These are phyloP conservation scores for Callosobruchus maculatus DNA, from an alignment of 2,888 invertebrate species.

Conservation along the genomic window DNA sequence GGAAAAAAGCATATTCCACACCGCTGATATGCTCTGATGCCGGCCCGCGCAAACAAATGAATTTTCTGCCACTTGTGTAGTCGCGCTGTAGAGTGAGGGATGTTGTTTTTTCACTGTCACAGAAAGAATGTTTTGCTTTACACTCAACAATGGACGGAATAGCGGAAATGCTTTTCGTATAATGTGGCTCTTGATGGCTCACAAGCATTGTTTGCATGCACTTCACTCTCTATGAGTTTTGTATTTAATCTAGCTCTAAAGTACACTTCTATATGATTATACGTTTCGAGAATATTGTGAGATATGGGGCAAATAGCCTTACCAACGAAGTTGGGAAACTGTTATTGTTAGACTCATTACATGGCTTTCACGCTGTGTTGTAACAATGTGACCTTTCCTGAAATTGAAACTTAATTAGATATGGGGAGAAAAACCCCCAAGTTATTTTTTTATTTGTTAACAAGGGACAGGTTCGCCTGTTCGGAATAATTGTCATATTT, in stretches of 20 bases:
- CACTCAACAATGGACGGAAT: background rate
- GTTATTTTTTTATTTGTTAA: too few relatives aligned
- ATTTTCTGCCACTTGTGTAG: slow-evolving; percentile 35
- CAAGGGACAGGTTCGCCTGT: too few relatives aligned
- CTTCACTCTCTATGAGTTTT: background rate
- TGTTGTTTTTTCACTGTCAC: slow-evolving; percentile 24
- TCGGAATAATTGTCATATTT: too few relatives aligned
- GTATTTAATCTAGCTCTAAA: background rate
- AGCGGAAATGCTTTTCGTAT: background rate
- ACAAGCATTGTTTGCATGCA: background rate
- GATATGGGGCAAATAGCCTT: too few relatives aligned
- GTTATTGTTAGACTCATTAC: too few relatives aligned
- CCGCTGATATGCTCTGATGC: slow-evolving; percentile 32
- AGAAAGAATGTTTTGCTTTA: slow-evolving; percentile 31
- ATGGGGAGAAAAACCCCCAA: too few relatives aligned
- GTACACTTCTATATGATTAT: background rate
- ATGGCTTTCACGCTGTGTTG: too few relatives aligned
- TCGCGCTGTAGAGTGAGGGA: slow-evolving; percentile 28
- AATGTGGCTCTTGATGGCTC: background rate
- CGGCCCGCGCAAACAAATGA: slow-evolving; percentile 36
- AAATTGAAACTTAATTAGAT: too few relatives aligned
- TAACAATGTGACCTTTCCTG: too few relatives aligned
- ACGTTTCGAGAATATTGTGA: background rate
- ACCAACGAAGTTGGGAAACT: too few relatives aligned
- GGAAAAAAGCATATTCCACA: background rate